Base-by-base conservation (phyloP, 2,113 vertebrate genomes). In the Mohoua ochrocephala region DNA sequence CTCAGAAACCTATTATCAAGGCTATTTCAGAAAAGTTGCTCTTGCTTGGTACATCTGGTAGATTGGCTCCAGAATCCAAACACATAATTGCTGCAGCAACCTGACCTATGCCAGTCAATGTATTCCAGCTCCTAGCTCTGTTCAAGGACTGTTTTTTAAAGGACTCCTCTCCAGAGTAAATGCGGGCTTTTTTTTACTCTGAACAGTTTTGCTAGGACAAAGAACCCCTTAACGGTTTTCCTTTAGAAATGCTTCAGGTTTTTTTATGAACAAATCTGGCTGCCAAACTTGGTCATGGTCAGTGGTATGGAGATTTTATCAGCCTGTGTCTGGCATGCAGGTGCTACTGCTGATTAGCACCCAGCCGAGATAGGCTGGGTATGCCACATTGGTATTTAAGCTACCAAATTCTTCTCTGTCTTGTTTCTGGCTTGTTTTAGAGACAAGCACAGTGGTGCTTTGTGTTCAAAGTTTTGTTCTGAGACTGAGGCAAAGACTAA, bases 1-100 rank as follows among this genome's bases (percentile, higher is more conserved):
- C 87, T 91, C 71, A 78, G 89, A 96, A 96, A 90, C 79, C 82
- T 87, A 67, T 96, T 95, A 93, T 75, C 87, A 96, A 92, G 76
- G 53, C 60, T 88, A 54, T 96, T 96, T 80, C 69, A 92, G 82
- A 94, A 65, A 91, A 90, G 69, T 78, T 93, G 52, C 49, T 92
- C n/a, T 87, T 74, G 16, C 75, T 73, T 78, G 30, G 39, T 90
- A 41, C 49, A 28, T 90, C 69, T 91, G 64, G 41, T 74, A 86
- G 87, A 23, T 60, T 84, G 75, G 77, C 59, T 94, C 67, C 74
- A 88, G 75, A 84, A 95, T 76, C 67, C 56, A 91, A 92, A 71
- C 35, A 45, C 35, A 35, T 80, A 7, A 1, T 73, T 95, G 74
- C 81, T 87, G 93, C 68, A 82, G 65, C 53, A 81, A 15, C 84